Base-by-base conservation (phyloP, 30 jellyfish, hydroid and myxozoan genomes). In the Pelagia noctiluca region DNA sequence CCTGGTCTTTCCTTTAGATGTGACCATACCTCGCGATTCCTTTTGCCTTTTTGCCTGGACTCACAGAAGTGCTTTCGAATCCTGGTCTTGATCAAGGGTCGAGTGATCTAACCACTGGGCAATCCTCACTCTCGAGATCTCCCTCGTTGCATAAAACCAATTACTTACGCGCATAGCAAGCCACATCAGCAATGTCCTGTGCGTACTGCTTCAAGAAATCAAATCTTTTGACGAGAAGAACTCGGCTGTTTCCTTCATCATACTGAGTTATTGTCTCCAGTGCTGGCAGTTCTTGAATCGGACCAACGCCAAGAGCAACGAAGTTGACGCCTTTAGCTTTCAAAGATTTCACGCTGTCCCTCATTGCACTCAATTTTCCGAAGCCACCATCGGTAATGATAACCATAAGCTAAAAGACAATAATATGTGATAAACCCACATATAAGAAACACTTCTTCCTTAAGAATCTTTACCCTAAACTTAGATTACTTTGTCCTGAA, bases 291-390 rank as follows among this genome's bases (percentile, higher is more conserved):
- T 82, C 92, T 31, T 42, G 33, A 25, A 67, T 36, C 1, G 83
- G 90, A 18, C 98, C 98, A 31, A 85, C 93, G 31, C 96, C 98
- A 49, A 92, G 87, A 16, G 91, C 97, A 5, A 92, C 80, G 60
- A 92, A 74, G 25, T 76, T 86, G 81, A 86, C 96, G 37, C 96
- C 96, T 42, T 86, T 75, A 38, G 32, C 71, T 50, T 86, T 86
- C 75, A 86, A 50, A 11, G 92, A 36, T 52, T 60, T 77, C 52
- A 78, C 81, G 70, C 90, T 80, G 52, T 50, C 82, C 25, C 85
- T 82, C 89, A 86, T 66, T 2, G 84, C 96, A 65, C 96, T 86
- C 42, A 76, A 47, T 65, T 42, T 79, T 0, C 88, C 88, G 64
- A 87, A 76, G 26, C 91, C 90, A 22, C 91, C 96, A 21, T 87